phyloP scores from a whole-genome alignment of 2,888 invertebrate genomes.

The Tolmerus cingulatus region DNA sequence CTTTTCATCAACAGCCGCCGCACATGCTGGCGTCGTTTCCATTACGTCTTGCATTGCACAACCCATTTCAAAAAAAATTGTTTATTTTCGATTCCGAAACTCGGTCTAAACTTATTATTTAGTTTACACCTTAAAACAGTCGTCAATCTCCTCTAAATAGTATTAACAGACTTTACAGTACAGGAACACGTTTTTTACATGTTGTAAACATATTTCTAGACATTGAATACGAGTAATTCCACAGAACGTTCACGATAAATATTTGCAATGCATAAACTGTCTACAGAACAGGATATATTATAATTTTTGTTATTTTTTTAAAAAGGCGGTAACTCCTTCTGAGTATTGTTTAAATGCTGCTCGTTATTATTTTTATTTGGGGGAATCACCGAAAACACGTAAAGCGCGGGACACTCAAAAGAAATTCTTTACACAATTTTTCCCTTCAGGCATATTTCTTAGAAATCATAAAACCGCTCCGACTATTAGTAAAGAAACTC shows the following conservation, averaged over 20 bases:
- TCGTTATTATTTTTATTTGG: neutral
- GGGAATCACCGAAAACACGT: neutral
- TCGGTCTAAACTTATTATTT: neutral
- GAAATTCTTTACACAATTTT: neutral
- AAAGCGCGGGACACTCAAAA: neutral
- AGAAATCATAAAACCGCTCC: conserved; percentile 6
- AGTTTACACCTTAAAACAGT: neutral
- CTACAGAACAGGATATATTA: neutral
- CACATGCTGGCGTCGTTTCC: conserved; percentile 50
- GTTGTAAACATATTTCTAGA: neutral
- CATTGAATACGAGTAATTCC: conserved; percentile 27
- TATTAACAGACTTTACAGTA: conserved; percentile 28
- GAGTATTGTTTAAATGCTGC: conserved; percentile 28
- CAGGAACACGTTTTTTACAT: conserved; percentile 35
- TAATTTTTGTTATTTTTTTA: neutral
- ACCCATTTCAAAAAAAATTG: conserved; percentile 57
- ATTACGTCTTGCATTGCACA: conserved; percentile 62
- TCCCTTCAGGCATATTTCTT: neutral
- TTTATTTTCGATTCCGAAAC: neutral
- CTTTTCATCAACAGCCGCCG: conserved; percentile 49
- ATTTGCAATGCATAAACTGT: neutral
- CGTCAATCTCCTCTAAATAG: neutral
- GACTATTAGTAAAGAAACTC: neutral
- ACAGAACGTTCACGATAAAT: conserved; percentile 1
- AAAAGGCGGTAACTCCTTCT: conserved; percentile 22